Evolutionary conservation across 2,797 vertebrate species (phyloP).

Genomic region (Pseudomugil tenellus): DNA sequence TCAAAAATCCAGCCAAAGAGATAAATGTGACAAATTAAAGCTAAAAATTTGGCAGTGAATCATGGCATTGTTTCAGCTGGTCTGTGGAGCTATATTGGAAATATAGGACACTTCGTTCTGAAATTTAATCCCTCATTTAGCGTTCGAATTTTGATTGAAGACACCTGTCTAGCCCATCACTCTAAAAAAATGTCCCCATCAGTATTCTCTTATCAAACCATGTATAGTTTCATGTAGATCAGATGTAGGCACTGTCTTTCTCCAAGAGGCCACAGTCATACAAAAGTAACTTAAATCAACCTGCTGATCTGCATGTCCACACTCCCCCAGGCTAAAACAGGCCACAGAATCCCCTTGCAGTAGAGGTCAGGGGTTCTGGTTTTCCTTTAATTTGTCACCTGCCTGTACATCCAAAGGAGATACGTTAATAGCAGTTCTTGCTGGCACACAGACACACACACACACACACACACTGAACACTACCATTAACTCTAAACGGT

Average conservation of each 20-base stretch:
- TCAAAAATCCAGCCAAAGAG: constrained; percentile 5
- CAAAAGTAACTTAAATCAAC: neutral
- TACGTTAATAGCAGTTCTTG: constrained; percentile 14
- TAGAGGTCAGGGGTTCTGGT: neutral
- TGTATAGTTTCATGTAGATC: too few species aligned
- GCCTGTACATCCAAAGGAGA: constrained; percentile 5
- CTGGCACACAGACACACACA: constrained; percentile 5
- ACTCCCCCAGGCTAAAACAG: too few species aligned
- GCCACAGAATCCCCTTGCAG: neutral
- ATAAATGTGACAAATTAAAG: neutral
- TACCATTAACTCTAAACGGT: constrained; percentile 7
- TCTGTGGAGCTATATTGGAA: neutral
- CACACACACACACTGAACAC: constrained; percentile 4
- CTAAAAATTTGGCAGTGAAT: neutral
- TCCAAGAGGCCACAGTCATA: neutral
- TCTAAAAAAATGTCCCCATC: too few species aligned
- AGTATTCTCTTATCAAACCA: neutral
- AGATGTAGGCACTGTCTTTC: neutral
- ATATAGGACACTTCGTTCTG: too few species aligned
- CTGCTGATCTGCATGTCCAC: too few species aligned
- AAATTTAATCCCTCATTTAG: neutral
- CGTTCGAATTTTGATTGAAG: neutral
- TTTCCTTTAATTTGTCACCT: constrained; percentile 1
- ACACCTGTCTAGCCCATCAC: neutral
- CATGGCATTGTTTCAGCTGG: neutral